Evolutionary conservation across 2,797 vertebrate species (phyloP), one percentile per base, ranked within the genome.

Genomic region (Phrynocephalus guinanensis): DNA sequence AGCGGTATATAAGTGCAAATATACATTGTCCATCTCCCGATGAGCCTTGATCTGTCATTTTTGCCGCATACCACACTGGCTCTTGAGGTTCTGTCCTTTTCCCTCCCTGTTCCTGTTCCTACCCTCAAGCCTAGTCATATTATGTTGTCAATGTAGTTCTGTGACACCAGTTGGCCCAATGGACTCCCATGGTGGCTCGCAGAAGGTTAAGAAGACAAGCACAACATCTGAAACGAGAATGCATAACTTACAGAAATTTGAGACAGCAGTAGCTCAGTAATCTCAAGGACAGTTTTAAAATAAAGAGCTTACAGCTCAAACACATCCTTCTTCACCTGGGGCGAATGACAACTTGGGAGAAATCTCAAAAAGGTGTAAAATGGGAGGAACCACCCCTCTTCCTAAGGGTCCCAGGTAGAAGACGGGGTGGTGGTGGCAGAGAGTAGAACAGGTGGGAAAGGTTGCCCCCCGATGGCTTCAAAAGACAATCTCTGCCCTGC

Each of bases 231-330:
- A 24, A 30, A 79, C 2, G 5, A 20, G 33, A 82, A 50, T 10
- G 20, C 28, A 9, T 26, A 70, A 50, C 80, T 70, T 70, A 82
- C 80, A 50, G 3, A n/a, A 82, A 7, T 11, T 70, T 70, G 15
- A 82, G 80, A 22, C 80, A 82, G 38, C 80, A 82, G 24, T 70
- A 13, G 80, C 66, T 48, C 38, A 82, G 38, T 50, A 82, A 48
- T 82, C 66, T 48, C 44, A 70, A n/a, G 26, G 24, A n/a, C 66
- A 82, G 6, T 26, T 70, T 82, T 70, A 82, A 50, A 70, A 50
- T 1, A 28, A 16, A 82, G 44, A 70, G 26, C 38, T 82, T 82
- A 48, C 66, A 70, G n/a, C 38, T 50, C 26, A 82, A 70, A 70
- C 80, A 82, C 80, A 82, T 82, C 66, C 26, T 82, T 81, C 38